Evolutionary conservation across 2,888 invertebrate genomes (phyloP), one percentile per base, ranked within the genome.

Genomic region (Carpatolechia fugitivella): DNA sequence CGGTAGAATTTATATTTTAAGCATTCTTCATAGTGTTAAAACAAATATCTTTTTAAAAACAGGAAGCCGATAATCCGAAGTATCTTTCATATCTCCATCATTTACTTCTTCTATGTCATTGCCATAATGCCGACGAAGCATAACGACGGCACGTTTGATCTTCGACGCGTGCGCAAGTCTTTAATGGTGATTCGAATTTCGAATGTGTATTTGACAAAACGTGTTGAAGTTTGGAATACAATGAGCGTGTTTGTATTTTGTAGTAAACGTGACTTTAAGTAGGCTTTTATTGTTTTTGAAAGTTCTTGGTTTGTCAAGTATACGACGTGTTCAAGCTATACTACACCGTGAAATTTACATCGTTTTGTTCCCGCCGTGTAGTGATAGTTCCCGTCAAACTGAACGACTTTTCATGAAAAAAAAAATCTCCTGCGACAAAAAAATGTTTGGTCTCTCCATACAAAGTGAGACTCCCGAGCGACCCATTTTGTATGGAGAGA

Each of bases 141-240:
- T 68, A 69, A 68, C 61, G 75, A 69, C 77, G 80, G 71, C 62
- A 53, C 69, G 54, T 73, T 74, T 70, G 72, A 75, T 63, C 41
- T 49, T 52, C 69, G 76, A 74, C 84, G 83, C 87, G 86, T 86
- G 87, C 84, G 80, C 83, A 81, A 71, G 44, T 55, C 54, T 59
- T 65, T 63, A 60, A 65, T 60, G 63, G 70, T 68, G 66, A 76
- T 80, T 76, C 69, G 62, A 76, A 80, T 75, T 78, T 76, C 63
- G 35, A 52, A 44, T 33, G 49, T 48, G 55, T 52, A 49, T 44
- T 44, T 44, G 38, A 38, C 47, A 20, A 50, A 56, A 41, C 52
- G 56, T 56, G 56, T 41, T 52, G 18, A 30, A 33, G 29, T 49
- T 56, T 20, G 40, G 20, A 41, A 47, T 62, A 53, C 52, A 56